These are phyloP conservation scores for Laterallus jamaicensis DNA, from an alignment of 2,113 vertebrate genomes.

Conservation along the genomic window DNA sequence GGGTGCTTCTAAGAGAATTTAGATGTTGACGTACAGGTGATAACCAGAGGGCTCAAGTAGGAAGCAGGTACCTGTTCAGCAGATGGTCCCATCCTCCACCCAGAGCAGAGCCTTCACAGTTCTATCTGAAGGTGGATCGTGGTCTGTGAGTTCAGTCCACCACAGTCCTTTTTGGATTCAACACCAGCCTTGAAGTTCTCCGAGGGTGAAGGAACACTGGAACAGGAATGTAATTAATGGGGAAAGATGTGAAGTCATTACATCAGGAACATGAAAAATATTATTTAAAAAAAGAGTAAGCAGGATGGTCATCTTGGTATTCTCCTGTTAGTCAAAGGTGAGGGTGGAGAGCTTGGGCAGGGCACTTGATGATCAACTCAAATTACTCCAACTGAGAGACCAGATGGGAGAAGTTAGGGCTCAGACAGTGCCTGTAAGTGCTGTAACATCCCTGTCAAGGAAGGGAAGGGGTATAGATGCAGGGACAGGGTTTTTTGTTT, in stretches of 20 bases:
- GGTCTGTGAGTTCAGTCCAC: fast-evolving
- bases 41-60: neutral
- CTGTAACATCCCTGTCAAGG: neutral
- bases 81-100: too few relatives aligned
- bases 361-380: fast-evolving
- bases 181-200: neutral
- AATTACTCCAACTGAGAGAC: neutral
- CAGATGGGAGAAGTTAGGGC: neutral
- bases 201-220: neutral
- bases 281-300: neutral
- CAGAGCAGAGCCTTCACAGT: neutral
- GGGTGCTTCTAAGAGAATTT: neutral
- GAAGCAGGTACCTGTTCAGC: neutral
- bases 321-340: neutral
- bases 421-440: neutral
- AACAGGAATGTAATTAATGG: neutral
- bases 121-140: fast-evolving
- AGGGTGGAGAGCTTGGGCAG: neutral
- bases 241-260: neutral
- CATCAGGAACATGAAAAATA: neutral
- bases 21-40: neutral
- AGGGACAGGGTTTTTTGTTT: neutral
- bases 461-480: neutral
- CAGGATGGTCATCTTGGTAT: neutral
- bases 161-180: neutral